These are phyloP conservation scores for Eulemur rubriventer DNA, from an alignment of 2,797 vertebrate genomes.

Conservation along the genomic window DNA sequence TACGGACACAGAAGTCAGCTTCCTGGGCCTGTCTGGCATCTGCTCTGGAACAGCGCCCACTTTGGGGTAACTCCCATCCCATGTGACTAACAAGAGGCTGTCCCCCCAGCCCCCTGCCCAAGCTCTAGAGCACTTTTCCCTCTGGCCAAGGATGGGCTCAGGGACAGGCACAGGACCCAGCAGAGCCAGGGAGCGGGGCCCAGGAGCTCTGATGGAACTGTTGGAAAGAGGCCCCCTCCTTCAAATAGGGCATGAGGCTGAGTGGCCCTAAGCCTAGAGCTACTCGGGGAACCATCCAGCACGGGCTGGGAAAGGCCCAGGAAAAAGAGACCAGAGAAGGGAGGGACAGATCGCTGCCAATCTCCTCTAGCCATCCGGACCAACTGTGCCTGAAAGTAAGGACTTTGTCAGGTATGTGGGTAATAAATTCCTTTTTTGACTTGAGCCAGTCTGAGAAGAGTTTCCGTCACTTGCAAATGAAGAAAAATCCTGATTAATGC, in stretches of 20 bases:
- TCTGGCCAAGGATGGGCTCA: too few relatives aligned
- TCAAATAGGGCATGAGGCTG: rapidly evolving
- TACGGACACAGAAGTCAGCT: neutral
- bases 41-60: neutral
- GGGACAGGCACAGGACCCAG: neutral
- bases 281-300: rapidly evolving
- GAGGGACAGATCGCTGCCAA: neutral
- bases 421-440: neutral
- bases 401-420: neutral
- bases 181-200: neutral
- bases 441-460: neutral
- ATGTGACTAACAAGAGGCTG: neutral
- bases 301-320: rapidly evolving
- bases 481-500: neutral
- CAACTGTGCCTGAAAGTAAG: neutral
- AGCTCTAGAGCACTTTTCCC: neutral
- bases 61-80: neutral
- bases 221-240: neutral
- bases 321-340: neutral
- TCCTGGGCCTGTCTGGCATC: neutral
- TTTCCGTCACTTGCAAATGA: neutral
- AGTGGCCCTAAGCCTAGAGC: neutral
- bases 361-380: rapidly evolving
- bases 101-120: neutral
- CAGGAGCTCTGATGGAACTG: neutral